A percentile compares a stretch with the other conserved stretches of the same genome.
Conservation (phyloP, 2,888 invertebrate species). For the Cheilosia vernalis region DNA sequence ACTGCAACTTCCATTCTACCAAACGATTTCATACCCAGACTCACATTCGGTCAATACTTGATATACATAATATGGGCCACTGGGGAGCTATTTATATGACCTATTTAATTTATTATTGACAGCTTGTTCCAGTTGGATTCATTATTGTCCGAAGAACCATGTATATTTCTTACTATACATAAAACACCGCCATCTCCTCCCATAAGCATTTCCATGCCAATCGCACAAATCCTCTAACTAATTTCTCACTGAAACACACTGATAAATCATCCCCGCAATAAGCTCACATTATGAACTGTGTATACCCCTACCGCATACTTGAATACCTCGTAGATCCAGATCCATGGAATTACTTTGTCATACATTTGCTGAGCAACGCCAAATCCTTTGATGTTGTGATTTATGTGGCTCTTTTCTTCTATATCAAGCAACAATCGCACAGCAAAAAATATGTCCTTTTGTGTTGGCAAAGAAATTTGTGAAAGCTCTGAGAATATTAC, state of each 20-base stretch:
- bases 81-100: too few relatives aligned
- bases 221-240: neutral
- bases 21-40: too few relatives aligned
- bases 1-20: too few relatives aligned
- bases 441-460: slow-evolving; percentile 45
- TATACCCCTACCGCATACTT: neutral
- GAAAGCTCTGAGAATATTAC: slow-evolving; percentile 36
- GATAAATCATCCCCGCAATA: slow-evolving; percentile 14
- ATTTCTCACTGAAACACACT: neutral
- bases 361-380: slow-evolving; percentile 66
- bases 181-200: neutral
- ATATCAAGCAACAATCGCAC: slow-evolving; percentile 6
- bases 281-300: slow-evolving; percentile 29
- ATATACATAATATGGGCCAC: too few relatives aligned
- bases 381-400: slow-evolving; percentile 72
- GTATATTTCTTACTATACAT: too few relatives aligned
- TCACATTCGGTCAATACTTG: too few relatives aligned
- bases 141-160: neutral
- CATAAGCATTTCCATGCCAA: neutral
- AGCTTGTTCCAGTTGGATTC: neutral
- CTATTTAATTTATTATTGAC: neutral
- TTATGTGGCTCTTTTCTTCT: slow-evolving; percentile 56
- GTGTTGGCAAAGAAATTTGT: slow-evolving; percentile 56
- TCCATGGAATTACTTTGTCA: slow-evolving; percentile 65
- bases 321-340: slow-evolving; percentile 34